Base-by-base conservation (phyloP, 1,140 invertebrate genomes). In the Aplysia californica region DNA sequence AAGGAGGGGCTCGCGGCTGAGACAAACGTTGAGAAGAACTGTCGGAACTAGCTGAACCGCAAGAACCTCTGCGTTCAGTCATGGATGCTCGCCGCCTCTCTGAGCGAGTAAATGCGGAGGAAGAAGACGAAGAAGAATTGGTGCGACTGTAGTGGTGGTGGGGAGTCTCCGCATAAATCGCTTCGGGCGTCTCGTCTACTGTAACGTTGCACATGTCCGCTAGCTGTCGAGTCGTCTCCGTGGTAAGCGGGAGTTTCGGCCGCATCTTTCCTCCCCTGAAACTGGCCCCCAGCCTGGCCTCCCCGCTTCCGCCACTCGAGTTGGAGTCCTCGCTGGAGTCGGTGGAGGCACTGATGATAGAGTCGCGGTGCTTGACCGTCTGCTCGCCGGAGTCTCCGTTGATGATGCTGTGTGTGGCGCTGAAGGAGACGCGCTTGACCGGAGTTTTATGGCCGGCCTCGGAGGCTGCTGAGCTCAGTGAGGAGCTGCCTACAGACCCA, bases 321-420 rank as follows among this genome's bases (percentile, higher is more conserved):
- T 74, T 86, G 33, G 85, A 87, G 74, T 87, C 85, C 59, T 87
- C 86, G 39, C 85, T 86, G 10, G 85, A 86, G 56, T 87, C 85
- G 21, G 86, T 87, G 20, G 85, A 87, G n/a, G 85, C 84, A 78
- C 84, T 87, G 6, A 85, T 87, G 31, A 87, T 87, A 55, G 86
- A 87, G 78, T 87, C 86, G 26, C 86, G 69, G 74, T 87, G 86
- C 44, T 81, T 76, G 18, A 76, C 76, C 5, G 82, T 75, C 44
- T 86, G 83, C 64, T 85, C 83, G 6, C 82, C 76, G 3, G 79
- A 79, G 70, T 85, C 83, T n/a, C 82, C 80, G 75, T 85, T 83
- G 36, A 87, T 87, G 29, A 87, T 85, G 75, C 84, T 83, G 75
- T 86, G 86, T 31, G 85, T 87, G 68, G 84, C 85, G 75, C 86